Evolutionary conservation across 2,797 vertebrate genomes (phyloP).

Genomic region (Eutrigla gurnardus): DNA sequence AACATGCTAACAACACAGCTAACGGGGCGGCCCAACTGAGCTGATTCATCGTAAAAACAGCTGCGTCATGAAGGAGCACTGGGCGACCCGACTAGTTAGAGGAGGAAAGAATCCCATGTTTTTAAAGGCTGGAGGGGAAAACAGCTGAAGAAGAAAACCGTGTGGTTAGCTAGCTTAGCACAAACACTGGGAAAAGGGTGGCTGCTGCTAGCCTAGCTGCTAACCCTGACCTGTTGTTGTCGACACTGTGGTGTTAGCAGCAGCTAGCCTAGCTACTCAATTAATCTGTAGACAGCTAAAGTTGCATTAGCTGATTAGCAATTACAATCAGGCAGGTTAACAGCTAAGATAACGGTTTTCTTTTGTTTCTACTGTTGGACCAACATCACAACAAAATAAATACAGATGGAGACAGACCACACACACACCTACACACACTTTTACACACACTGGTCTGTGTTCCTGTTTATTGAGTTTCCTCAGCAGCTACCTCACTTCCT

Average conservation of each 20-base stretch:
- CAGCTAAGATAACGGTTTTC: neutral
- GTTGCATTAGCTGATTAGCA: too few species aligned
- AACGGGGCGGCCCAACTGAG: neutral
- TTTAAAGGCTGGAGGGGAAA: too few species aligned
- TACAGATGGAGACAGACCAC: constrained; percentile 22
- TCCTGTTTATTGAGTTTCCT: constrained; percentile 31
- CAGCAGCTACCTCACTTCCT: constrained; percentile 5
- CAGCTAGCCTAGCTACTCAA: too few species aligned
- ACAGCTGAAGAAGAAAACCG: neutral
- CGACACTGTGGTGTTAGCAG: too few species aligned
- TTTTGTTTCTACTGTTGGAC: neutral
- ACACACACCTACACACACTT: constrained; percentile 13
- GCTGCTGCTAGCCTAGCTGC: neutral
- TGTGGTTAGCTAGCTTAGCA: constrained; percentile 2
- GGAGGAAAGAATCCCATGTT: too few species aligned
- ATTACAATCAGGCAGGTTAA: neutral
- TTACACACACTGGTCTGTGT: neutral
- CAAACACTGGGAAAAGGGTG: neutral
- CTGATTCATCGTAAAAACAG: neutral
- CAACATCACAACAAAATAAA: neutral
- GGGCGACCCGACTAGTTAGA: neutral
- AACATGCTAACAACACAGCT: constrained; percentile 21
- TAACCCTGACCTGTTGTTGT: too few species aligned
- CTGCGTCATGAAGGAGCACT: neutral
- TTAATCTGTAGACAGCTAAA: too few species aligned